Base-by-base conservation (phyloP, 2,113 vertebrate species). In the Gambusia affinis region DNA sequence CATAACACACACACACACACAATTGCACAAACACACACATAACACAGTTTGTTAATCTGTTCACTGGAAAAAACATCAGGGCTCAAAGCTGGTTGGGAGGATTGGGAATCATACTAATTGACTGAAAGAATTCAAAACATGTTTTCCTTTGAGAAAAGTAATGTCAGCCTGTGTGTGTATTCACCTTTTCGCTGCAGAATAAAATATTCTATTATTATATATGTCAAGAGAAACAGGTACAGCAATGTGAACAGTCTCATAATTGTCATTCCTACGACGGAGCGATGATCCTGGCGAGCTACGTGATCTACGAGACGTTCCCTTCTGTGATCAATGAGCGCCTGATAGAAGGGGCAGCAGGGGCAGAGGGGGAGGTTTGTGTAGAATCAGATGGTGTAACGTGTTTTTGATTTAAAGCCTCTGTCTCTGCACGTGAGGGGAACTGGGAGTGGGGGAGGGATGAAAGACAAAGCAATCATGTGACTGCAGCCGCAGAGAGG, bases 391-490 rank as follows among this genome's bases (percentile, higher is more conserved):
- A 82, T 54, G 62, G 35, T 61, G 72, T 70, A 76, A 68, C 29
- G 37, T 77, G 69, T 71, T 73, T 83, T 75, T 74, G 72, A 76
- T 57, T 83, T 44, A 60, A 28, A 78, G 72, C 64, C 65, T 62
- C 62, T 64, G 70, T 67, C 67, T 73, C 73, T 80, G 73, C 88
- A 91, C 79, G 81, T 85, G 85, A 89, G 82, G 64, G 60, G 76
- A 87, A 61, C 73, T 30, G n/a, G 24, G 44, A 64, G 30, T 27
- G 33, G 30, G 17, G 10, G 63, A 76, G 71, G 33, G 39, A 57
- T 37, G 35, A 10, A 62, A 33, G 70, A n/a, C 35, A 33, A 4
- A 1, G 66, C 22, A 57, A n/a, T 60, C 88, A 88, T 66, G 78
- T 90, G 91, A 86, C 76, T 44, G 35, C 35, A 66, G 64, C 51